phyloP scores from a whole-genome alignment of 2,888 invertebrate species.

The Amiota communis region DNA sequence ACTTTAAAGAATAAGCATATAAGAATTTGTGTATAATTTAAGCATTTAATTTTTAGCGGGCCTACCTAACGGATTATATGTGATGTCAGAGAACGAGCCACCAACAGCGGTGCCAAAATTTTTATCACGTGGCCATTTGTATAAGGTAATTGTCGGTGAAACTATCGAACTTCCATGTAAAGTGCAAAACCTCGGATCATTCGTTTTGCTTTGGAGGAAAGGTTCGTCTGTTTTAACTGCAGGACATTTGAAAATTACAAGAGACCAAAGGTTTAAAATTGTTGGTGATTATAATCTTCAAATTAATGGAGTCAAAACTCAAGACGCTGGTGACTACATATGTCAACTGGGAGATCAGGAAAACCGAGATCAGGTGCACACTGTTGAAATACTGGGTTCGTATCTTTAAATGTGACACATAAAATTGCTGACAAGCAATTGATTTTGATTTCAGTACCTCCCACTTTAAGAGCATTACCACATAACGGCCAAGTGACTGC shows the following conservation, averaged over 20 bases:
- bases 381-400: conserved; percentile 79
- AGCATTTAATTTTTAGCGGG: conserved; percentile 31
- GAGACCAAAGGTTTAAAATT: conserved; percentile 79
- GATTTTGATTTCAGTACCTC: conserved; percentile 75
- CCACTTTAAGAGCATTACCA: conserved; percentile 79
- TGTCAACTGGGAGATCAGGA: conserved; percentile 83
- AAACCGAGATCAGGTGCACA: conserved; percentile 81
- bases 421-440: not conserved
- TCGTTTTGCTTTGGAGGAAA: conserved; percentile 80
- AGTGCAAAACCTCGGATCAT: conserved; percentile 82
- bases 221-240: conserved; percentile 82
- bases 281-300: conserved; percentile 82
- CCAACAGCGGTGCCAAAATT: conserved; percentile 79
- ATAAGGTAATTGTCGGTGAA: conserved; percentile 85
- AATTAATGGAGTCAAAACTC: conserved; percentile 81
- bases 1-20: not conserved
- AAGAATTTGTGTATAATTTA: not conserved
- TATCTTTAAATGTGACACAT: conserved; percentile 2
- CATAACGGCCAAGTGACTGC: conserved; percentile 81
- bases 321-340: conserved; percentile 83
- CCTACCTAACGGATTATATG: conserved; percentile 58
- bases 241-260: conserved; percentile 81
- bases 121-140: conserved; percentile 83
- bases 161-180: conserved; percentile 85
- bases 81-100: conserved; percentile 59